These are phyloP conservation scores for Drosophila bifasciata DNA, from an alignment of 1,140 invertebrate genomes.

Conservation along the genomic window DNA sequence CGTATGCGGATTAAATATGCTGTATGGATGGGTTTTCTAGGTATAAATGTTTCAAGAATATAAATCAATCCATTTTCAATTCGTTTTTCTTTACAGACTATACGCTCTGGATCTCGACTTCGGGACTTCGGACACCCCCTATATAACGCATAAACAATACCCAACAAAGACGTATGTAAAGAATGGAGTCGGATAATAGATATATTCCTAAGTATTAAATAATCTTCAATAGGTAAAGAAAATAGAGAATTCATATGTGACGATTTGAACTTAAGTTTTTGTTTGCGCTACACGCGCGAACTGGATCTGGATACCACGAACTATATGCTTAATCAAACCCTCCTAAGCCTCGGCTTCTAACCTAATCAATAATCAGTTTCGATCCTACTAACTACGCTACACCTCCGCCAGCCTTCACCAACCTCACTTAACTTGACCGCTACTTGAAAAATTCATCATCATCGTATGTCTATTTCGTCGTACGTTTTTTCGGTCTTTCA, in stretches of 20 bases:
- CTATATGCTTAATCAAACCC: conserved; percentile 10
- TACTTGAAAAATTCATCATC: conserved; percentile 20
- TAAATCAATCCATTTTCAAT: conserved; percentile 10
- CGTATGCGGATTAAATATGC: neutral
- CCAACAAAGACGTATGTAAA: conserved; percentile 12
- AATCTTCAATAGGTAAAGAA: conserved; percentile 37
- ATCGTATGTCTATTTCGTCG: conserved; percentile 26
- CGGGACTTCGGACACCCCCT: conserved; percentile 1
- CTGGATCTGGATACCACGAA: neutral
- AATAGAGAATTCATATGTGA: conserved; percentile 52
- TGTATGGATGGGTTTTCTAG: conserved; percentile 1
- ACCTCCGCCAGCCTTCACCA: conserved; percentile 15
- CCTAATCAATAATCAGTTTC: conserved; percentile 41
- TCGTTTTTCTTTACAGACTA: conserved; percentile 34
- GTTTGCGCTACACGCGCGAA: conserved; percentile 1
- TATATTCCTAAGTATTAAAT: conserved; percentile 22
- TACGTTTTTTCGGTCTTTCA: conserved; percentile 23
- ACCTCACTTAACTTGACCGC: conserved; percentile 10
- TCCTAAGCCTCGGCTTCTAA: conserved; percentile 19
- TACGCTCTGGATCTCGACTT: conserved; percentile 28
- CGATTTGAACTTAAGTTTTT: conserved; percentile 64
- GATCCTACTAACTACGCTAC: conserved; percentile 50
- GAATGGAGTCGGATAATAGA: conserved; percentile 11
- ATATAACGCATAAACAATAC: neutral
- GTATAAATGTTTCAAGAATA: conserved; percentile 10